These are phyloP conservation scores for Fulica atra DNA, from an alignment of 2,113 vertebrate species.

Conservation along the genomic window DNA sequence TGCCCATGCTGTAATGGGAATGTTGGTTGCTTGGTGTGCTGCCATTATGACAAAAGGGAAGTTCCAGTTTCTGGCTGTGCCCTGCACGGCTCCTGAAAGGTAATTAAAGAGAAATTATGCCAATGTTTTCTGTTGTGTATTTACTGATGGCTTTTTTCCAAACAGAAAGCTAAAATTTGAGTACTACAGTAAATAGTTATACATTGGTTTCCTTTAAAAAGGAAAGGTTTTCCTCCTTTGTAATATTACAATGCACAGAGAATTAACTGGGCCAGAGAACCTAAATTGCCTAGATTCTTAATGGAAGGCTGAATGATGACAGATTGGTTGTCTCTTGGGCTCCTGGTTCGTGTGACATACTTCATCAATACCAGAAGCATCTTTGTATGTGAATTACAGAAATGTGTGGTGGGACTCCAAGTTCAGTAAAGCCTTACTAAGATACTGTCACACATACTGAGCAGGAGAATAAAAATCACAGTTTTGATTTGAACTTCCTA, in stretches of 20 bases:
- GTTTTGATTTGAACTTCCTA: not conserved
- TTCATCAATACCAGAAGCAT: not conserved
- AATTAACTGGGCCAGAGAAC: not conserved
- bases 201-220: not conserved
- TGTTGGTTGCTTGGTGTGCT: constrained; percentile 90
- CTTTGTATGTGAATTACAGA: not conserved
- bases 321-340: not conserved
- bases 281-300: not conserved
- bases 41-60: constrained; percentile 82
- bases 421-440: not conserved
- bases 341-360: not conserved
- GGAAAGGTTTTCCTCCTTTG: too few species aligned
- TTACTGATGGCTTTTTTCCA: not conserved
- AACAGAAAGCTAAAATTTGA: not conserved
- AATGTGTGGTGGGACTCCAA: not conserved
- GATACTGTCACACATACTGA: not conserved
- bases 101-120: constrained; percentile 46
- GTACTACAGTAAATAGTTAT: not conserved
- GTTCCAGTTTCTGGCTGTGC: constrained; percentile 80
- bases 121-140: not conserved
- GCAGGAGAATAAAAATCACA: not conserved
- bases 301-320: not conserved
- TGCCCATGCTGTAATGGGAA: constrained; percentile 86
- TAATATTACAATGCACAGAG: not conserved
- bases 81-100: constrained; percentile 78